Evolutionary conservation across 1,140 invertebrate species (phyloP).

Genomic region (Drosophila setifemur): DNA sequence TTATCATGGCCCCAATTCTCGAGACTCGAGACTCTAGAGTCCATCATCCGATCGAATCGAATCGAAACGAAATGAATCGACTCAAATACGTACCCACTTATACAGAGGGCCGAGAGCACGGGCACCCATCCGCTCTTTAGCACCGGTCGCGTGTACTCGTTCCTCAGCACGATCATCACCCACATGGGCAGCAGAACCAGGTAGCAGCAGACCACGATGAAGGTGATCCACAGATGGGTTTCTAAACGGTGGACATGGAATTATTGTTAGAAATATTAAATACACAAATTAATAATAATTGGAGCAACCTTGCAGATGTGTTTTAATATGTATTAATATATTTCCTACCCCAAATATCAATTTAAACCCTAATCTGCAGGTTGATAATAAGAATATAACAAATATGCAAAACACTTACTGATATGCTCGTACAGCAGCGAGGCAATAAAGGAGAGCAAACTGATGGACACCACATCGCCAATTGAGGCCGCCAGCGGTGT

Average conservation of each 20-base stretch:
- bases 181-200: conserved; percentile 90
- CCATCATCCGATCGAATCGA: neutral
- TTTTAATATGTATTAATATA: no score
- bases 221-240: conserved; percentile 86
- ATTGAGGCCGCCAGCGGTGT: conserved; percentile 98
- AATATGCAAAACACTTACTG: conserved; percentile 75
- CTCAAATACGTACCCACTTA: conserved; percentile 88
- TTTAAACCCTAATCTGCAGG: no score
- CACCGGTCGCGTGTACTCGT: conserved; percentile 91
- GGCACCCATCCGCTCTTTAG: conserved; percentile 93
- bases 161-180: conserved; percentile 89
- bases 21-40: neutral
- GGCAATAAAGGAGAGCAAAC: conserved; percentile 90
- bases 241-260: no score
- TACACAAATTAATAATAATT: no score
- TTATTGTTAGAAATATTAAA: no score
- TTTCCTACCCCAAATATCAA: no score
- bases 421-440: conserved; percentile 87
- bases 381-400: neutral
- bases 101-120: conserved; percentile 92
- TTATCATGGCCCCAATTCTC: conserved; percentile 55
- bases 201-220: conserved; percentile 86
- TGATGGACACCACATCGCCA: conserved; percentile 95
- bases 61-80: neutral
- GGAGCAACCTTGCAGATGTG: no score